Percentiles rank a stretch among this genome's conserved stretches.
These are phyloP conservation scores for Megaceryle alcyon DNA, from an alignment of 2,797 vertebrate genomes.

Conservation along the genomic window DNA sequence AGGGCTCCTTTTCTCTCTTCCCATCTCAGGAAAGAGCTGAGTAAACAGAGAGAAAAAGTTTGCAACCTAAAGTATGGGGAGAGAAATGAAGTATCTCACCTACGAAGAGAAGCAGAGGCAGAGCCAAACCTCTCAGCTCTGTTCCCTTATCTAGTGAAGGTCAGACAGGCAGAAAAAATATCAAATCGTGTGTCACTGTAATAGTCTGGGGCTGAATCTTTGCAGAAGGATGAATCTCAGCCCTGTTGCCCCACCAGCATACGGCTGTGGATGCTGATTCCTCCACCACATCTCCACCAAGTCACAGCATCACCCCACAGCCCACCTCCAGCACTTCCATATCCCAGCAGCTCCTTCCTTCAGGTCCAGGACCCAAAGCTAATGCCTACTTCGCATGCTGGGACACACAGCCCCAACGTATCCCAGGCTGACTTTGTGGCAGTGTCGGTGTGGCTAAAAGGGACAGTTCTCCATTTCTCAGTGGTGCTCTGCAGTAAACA, in stretches of 20 bases:
- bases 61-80: background rate
- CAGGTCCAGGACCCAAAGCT: background rate
- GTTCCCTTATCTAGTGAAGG: background rate
- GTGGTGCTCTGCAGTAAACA: background rate
- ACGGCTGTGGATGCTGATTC: fast-evolving
- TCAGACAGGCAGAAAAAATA: background rate
- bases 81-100: background rate
- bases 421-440: background rate
- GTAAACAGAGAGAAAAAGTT: background rate
- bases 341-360: background rate
- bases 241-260: fast-evolving
- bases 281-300: background rate
- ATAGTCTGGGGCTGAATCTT: background rate
- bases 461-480: background rate
- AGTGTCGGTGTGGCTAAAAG: background rate
- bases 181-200: background rate
- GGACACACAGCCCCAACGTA: background rate
- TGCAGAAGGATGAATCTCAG: background rate
- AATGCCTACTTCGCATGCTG: background rate
- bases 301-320: background rate
- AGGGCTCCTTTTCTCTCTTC: background rate
- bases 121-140: background rate
- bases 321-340: fast-evolving
- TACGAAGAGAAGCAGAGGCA: background rate
- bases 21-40: background rate